Conservation (phyloP, 2,888 invertebrate genomes). For the Apocheima hispidaria region DNA sequence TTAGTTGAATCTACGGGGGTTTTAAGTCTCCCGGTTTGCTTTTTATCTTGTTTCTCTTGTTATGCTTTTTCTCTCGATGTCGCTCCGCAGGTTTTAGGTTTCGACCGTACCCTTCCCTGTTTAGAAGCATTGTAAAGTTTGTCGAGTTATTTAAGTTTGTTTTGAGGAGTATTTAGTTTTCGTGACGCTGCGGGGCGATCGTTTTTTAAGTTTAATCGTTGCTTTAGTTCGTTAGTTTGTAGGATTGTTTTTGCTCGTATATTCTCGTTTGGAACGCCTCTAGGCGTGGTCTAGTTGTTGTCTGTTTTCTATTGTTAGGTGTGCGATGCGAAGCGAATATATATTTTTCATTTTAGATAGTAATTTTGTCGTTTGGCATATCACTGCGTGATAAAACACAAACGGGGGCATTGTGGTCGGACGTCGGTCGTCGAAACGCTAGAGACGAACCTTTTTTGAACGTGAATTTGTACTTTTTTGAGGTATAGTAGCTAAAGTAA, state of each 20-base stretch:
- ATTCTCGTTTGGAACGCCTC: conserved; percentile 44
- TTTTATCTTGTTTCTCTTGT: conserved; percentile 56
- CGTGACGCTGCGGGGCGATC: conserved; percentile 65
- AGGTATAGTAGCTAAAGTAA: conserved; percentile 46
- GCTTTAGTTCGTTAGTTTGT: conserved; percentile 64
- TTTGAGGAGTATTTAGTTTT: conserved; percentile 64
- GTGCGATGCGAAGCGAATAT: conserved; percentile 45
- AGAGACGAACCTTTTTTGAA: conserved; percentile 42
- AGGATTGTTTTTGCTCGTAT: conserved; percentile 70
- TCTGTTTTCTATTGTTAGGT: conserved; percentile 60
- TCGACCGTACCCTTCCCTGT: conserved; percentile 55
- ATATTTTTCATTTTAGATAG: conserved; percentile 45
- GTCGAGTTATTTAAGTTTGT: conserved; percentile 69
- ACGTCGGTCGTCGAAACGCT: conserved; percentile 26
- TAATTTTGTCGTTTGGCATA: conserved; percentile 71
- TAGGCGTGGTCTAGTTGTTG: conserved; percentile 66
- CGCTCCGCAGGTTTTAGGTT: conserved; percentile 66
- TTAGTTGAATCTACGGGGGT: conserved; percentile 49
- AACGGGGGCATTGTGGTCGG: conserved; percentile 62
- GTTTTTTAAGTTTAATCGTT: conserved; percentile 53
- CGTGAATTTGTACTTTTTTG: conserved; percentile 43
- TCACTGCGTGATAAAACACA: conserved; percentile 69
- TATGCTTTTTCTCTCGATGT: conserved; percentile 53
- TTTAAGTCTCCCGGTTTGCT: conserved; percentile 56
- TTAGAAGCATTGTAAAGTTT: conserved; percentile 56